Evolutionary conservation across 1,140 invertebrate genomes (phyloP).

Genomic region (Drosophila pallidifrons): DNA sequence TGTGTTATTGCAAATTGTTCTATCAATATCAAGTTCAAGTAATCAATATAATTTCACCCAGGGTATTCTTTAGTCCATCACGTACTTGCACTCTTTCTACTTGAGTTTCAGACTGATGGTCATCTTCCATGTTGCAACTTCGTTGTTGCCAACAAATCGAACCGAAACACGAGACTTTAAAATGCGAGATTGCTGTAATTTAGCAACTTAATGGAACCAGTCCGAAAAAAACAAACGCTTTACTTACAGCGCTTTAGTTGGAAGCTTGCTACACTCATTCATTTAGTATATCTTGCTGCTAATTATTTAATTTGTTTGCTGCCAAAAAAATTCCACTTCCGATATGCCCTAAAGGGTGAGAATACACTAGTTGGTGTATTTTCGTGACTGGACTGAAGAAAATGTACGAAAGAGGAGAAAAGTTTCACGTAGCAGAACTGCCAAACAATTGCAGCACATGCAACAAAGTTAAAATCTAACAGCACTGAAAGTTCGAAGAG

Average conservation of each 20-base stretch:
- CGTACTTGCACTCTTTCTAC: neutral
- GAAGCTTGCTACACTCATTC: conserved; percentile 7
- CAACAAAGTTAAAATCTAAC: conserved; percentile 13
- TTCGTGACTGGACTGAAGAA: conserved; percentile 66
- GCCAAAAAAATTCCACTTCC: conserved; percentile 47
- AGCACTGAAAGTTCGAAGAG: conserved; percentile 1
- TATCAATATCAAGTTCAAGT: too few species aligned
- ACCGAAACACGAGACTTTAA: conserved; percentile 21
- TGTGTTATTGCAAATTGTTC: too few species aligned
- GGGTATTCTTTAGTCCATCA: neutral
- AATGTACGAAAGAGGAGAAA: conserved; percentile 12
- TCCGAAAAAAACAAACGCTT: neutral
- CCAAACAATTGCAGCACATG: conserved; percentile 5
- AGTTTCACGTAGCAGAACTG: conserved; percentile 17
- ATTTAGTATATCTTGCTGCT: conserved; percentile 40
- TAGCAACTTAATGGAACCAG: conserved; percentile 21
- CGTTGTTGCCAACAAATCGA: conserved; percentile 7
- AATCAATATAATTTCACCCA: neutral
- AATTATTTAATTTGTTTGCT: conserved; percentile 74
- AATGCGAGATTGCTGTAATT: conserved; percentile 32
- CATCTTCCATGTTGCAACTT: conserved; percentile 17
- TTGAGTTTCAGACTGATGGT: conserved; percentile 18
- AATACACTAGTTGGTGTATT: neutral
- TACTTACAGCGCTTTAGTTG: neutral
- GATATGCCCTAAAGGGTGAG: conserved; percentile 36